Conservation (phyloP, 2,113 vertebrate genomes). For the Petaurus breviceps region DNA sequence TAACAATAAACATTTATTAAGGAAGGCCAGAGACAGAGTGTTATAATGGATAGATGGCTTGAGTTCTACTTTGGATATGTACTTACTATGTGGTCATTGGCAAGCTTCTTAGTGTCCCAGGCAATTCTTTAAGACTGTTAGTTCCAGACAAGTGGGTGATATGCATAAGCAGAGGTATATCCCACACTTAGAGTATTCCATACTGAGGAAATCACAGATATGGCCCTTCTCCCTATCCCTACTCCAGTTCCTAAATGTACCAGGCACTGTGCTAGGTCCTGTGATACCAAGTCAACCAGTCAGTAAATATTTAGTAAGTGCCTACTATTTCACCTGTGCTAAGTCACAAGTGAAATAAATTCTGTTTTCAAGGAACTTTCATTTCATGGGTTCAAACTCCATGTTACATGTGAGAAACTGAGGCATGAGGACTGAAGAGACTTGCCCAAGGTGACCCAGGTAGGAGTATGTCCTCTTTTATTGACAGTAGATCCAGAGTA, state of each 20-base stretch:
- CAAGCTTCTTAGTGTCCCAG: not conserved
- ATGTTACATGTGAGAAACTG: not conserved
- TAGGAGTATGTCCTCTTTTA: not conserved
- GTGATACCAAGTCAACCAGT: not conserved
- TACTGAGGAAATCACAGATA: not conserved
- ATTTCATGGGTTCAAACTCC: not conserved
- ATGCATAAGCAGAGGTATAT: not conserved
- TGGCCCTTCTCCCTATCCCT: not conserved
- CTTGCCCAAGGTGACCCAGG: not conserved
- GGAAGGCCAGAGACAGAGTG: not conserved
- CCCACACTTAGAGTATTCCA: no score
- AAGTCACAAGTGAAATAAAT: not conserved
- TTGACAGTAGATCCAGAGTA: not conserved
- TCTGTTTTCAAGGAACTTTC: not conserved
- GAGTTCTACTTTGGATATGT: not conserved
- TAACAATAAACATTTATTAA: not conserved
- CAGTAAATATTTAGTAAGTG: not conserved
- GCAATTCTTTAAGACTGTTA: not conserved
- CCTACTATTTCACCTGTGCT: no score
- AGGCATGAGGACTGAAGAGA: not conserved
- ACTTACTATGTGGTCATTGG: not conserved
- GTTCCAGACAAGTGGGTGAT: not conserved
- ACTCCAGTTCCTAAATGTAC: not conserved
- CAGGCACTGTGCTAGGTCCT: not conserved
- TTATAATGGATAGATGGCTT: not conserved